Evolutionary conservation across 2,888 invertebrate genomes (phyloP), one percentile per base, ranked within the genome.

Genomic region (Euphydryas editha): DNA sequence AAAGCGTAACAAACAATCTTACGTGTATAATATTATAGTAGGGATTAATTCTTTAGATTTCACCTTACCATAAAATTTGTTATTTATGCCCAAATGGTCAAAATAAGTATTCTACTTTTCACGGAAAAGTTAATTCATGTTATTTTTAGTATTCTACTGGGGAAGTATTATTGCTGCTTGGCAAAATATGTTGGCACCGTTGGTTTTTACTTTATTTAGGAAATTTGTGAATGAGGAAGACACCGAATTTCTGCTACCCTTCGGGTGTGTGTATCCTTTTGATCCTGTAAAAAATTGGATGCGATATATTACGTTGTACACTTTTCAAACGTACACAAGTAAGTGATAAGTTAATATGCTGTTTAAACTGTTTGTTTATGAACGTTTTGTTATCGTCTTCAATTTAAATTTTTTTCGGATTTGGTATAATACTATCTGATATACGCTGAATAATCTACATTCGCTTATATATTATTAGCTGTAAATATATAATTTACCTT

Each of bases 311-410:
- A 67, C 66, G 17, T 75, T 80, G 18, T 88, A 87, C 72, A 61
- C 76, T 17, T 83, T 84, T 69, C 80, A 87, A 71, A 68, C 63
- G 46, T 84, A 81, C 67, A 76, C 78, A 57, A 79, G 87, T 87
- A 77, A 81, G 85, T 82, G 54, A 47, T 39, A 7, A 49, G 20
- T 21, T 21, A 18, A 60, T 17, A 42, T 18, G n/a, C n/a, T 44
- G n/a, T 44, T 44, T 44, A n/a, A 44, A 3, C n/a, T n/a, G 15
- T n/a, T 5, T 6, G n/a, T 39, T 13, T 39, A 1, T 1, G 15
- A 39, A 39, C 11, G 8, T 10, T n/a, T 44, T n/a, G 1, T 44
- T 1, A n/a, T 6, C n/a, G 8, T 8, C 8, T 30, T 30, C 30
- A 7, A 11, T 39, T 39, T 11, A 39, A 15, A 39, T 39, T 36